Evolutionary conservation across 2,113 vertebrate species (phyloP), one percentile per base, ranked within the genome.

Genomic region (Paralichthys olivaceus): DNA sequence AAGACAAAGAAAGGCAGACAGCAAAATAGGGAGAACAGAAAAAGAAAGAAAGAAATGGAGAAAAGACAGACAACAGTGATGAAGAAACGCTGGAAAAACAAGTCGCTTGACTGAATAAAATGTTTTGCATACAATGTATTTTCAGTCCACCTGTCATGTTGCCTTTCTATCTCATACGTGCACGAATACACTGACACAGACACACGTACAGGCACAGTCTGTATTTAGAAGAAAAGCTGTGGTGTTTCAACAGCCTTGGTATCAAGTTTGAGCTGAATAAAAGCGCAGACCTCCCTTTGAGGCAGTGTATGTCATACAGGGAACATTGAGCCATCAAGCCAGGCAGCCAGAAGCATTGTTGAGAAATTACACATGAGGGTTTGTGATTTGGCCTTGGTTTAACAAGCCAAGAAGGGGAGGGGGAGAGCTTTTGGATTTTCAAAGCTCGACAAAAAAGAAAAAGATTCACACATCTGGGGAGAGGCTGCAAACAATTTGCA

Each of bases 241-340:
- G 69, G 64, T 83, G 86, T 88, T 88, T 87, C 77, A 87, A 91
- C 84, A 89, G 92, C 83, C 87, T 90, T 81, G 58, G 74, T 89
- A 89, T 92, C 83, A 90, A 90, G 87, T 90, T 90, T 89, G 90
- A 84, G 83, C 69, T 14, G 84, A 86, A 91, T 87, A 91, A 93
- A 93, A 90, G 90, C 61, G 1, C 83, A 86, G 89, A 79, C 81
- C 86, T 93, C 81, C 89, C 79, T 92, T 85, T 81, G 89, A 92
- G 88, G 80, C 90, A 76, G 45, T 73, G 54, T 78, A 85, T 85
- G 89, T 90, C 90, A 87, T 84, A 84, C 70, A 77, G 86, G 83
- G 87, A 93, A 86, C 90, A 93, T 93, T 91, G 89, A 94, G 92
- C 87, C 91, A 91, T 93, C 91, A 94, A 92, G 84, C 89, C 85